phyloP scores from a whole-genome alignment of 2,888 invertebrate species.

The Drosophila paranaensis region DNA sequence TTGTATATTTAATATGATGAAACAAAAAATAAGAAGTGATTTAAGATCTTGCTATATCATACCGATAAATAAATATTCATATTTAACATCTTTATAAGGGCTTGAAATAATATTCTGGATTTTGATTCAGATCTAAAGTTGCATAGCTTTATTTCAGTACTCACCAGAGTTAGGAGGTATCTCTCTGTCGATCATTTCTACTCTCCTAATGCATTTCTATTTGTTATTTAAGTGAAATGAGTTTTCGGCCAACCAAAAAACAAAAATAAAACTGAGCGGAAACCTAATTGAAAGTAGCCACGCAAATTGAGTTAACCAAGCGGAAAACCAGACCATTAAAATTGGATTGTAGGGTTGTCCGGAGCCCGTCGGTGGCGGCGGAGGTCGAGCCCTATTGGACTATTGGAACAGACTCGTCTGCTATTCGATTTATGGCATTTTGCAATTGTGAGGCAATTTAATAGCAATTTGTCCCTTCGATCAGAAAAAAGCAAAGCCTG shows the following conservation, averaged over 20 bases:
- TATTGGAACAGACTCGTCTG: constrained; percentile 32
- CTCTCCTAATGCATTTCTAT: not conserved
- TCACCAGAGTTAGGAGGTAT: not conserved
- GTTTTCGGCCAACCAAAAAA: constrained; percentile 43
- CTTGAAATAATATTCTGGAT: not conserved
- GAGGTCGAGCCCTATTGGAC: constrained; percentile 10
- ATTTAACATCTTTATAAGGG: too few relatives aligned
- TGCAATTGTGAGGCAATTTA: constrained; percentile 78
- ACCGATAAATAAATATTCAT: too few relatives aligned
- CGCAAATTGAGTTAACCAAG: constrained; percentile 80
- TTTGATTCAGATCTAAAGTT: not conserved
- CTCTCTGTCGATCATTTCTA: not conserved
- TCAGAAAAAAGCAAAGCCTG: constrained; percentile 21
- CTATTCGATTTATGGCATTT: constrained; percentile 73
- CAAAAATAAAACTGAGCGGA: constrained; percentile 45
- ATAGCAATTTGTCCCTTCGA: constrained; percentile 73
- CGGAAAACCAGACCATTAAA: constrained; percentile 81
- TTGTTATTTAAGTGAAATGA: constrained; percentile 50
- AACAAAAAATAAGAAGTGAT: too few relatives aligned
- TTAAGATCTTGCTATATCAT: too few relatives aligned
- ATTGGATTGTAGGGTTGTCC: constrained; percentile 49
- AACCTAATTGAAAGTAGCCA: constrained; percentile 80
- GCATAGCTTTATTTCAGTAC: not conserved
- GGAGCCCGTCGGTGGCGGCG: not conserved
- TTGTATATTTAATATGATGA: too few relatives aligned